These are phyloP conservation scores for Geotrupes spiniger DNA, from an alignment of 2,888 invertebrate genomes.

Conservation along the genomic window DNA sequence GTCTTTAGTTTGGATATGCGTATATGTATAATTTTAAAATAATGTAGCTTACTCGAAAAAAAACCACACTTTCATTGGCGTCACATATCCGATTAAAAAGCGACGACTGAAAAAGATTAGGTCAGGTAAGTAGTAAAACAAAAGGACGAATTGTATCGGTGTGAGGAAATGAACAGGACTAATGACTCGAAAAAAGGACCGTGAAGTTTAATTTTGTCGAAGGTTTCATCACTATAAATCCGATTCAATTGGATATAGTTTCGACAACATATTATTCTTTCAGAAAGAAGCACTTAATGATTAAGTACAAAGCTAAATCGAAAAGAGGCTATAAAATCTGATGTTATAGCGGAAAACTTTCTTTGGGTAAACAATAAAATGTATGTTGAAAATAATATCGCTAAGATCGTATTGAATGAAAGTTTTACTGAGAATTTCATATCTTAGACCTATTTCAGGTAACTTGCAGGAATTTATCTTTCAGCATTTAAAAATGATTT, in stretches of 20 bases:
- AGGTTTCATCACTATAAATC: constrained; percentile 50
- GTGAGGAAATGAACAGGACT: constrained; percentile 7
- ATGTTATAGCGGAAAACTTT: constrained; percentile 10
- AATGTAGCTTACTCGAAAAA: too few relatives aligned
- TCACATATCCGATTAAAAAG: too few relatives aligned
- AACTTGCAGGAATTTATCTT: too few relatives aligned
- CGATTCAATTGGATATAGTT: constrained; percentile 44
- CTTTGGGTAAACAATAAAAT: constrained; percentile 1
- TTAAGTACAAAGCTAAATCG: constrained; percentile 21
- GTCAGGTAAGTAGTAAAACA: constrained; percentile 8
- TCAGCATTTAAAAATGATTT: too few relatives aligned
- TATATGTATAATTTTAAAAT: not conserved
- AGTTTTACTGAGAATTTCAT: too few relatives aligned
- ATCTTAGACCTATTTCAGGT: too few relatives aligned
- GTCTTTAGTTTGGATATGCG: not conserved
- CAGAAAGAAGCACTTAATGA: constrained; percentile 24
- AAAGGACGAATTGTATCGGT: not conserved
- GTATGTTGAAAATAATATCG: too few relatives aligned
- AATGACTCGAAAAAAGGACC: constrained; percentile 27
- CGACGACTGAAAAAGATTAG: too few relatives aligned
- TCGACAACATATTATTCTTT: constrained; percentile 40
- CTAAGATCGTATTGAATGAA: too few relatives aligned
- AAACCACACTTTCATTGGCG: too few relatives aligned
- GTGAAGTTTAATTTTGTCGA: constrained; percentile 47
- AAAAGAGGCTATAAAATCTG: constrained; percentile 23